Conservation (phyloP, 2,888 invertebrate species). For the Apoda limacodes region DNA sequence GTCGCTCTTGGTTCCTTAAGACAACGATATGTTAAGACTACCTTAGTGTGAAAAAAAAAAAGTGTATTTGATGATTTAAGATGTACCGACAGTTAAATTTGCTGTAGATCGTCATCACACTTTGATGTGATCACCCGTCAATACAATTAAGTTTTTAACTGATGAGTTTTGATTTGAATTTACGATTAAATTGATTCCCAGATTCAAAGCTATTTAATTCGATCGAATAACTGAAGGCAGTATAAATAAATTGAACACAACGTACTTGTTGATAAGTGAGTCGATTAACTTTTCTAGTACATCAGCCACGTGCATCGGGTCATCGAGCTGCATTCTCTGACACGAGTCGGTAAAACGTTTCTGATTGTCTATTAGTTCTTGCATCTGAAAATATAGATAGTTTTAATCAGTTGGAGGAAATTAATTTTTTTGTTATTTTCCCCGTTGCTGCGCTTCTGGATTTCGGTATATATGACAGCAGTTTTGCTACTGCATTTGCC, state of each 20-base stretch:
- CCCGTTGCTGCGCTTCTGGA: no score
- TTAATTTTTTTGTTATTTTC: no score
- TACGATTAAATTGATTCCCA: not conserved
- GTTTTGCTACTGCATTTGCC: no score
- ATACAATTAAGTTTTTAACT: slow-evolving; percentile 31
- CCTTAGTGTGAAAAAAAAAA: no score
- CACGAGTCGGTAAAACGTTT: slow-evolving; percentile 75
- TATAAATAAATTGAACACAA: slow-evolving; percentile 12
- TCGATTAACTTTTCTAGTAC: slow-evolving; percentile 73
- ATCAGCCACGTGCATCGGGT: slow-evolving; percentile 71
- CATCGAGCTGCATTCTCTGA: slow-evolving; percentile 73
- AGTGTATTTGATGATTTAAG: no score
- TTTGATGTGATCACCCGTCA: no score
- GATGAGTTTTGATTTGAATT: slow-evolving; percentile 2
- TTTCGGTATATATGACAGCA: no score
- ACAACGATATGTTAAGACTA: no score
- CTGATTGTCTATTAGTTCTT: slow-evolving; percentile 71
- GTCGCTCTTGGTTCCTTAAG: no score
- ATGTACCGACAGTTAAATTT: no score
- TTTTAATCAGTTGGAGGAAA: no score
- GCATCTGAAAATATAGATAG: slow-evolving; percentile 57
- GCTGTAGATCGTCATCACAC: no score
- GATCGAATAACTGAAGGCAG: not conserved
- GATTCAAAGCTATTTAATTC: not conserved
- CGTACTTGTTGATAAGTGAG: slow-evolving; percentile 73